Evolutionary conservation across 2,888 invertebrate genomes (phyloP).

Genomic region (Caenorhabditis drosophilae): DNA sequence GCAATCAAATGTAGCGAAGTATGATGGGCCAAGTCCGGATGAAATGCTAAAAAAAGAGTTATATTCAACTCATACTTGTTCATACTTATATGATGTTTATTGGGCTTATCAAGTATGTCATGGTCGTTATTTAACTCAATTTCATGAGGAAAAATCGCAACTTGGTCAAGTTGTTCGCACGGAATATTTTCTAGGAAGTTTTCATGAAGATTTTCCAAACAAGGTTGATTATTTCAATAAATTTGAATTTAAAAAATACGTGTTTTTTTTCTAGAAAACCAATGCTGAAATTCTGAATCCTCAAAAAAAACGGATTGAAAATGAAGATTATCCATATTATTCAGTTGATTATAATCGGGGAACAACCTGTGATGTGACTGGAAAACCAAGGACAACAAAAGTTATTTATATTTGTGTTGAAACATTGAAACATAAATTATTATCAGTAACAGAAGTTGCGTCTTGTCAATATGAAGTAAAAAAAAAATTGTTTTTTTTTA

Average conservation of each 20-base stretch:
- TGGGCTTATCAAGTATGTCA: conserved; percentile 64
- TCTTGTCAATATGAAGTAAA: conserved; percentile 93
- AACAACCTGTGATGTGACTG: conserved; percentile 88
- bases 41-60: conserved; percentile 46
- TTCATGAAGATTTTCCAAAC: conserved; percentile 30
- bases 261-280: neutral
- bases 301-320: conserved; percentile 75
- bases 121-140: conserved; percentile 81
- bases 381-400: conserved; percentile 69
- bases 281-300: conserved; percentile 54
- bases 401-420: conserved; percentile 64
- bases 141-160: conserved; percentile 90
- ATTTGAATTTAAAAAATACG: neutral
- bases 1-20: conserved; percentile 11
- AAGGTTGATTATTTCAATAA: conserved; percentile 14
- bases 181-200: conserved; percentile 67
- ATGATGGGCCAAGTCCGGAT: conserved; percentile 20
- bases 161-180: conserved; percentile 21
- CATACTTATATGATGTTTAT: conserved; percentile 70
- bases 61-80: conserved; percentile 57
- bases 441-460: conserved; percentile 69
- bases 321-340: conserved; percentile 84
- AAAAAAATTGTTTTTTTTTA: neutral
- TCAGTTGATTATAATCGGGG: conserved; percentile 82
- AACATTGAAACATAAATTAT: conserved; percentile 36